Evolutionary conservation across 2,113 vertebrate genomes (phyloP).

Genomic region (Pica pica): DNA sequence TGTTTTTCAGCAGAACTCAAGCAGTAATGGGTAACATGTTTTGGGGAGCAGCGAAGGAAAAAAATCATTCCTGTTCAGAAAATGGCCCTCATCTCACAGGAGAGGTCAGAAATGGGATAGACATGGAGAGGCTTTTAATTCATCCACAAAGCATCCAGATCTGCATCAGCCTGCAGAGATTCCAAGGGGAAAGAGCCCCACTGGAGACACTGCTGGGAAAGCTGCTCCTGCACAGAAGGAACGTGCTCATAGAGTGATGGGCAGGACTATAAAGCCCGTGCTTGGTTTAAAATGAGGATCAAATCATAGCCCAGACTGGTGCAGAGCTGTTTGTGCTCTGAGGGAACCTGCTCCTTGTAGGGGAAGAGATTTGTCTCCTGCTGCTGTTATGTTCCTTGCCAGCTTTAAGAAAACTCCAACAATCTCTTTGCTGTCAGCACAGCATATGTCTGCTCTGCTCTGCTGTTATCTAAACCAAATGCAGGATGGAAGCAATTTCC

Average conservation of each 20-base stretch:
- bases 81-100: not conserved
- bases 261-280: not conserved
- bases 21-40: not conserved
- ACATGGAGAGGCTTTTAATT: not conserved
- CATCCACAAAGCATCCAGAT: not conserved
- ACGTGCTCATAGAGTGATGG: not conserved
- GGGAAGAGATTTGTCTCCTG: not conserved
- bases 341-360: not conserved
- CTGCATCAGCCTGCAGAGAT: not conserved
- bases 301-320: not conserved
- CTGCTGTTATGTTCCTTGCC: not conserved
- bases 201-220: not conserved
- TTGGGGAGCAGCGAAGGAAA: not conserved
- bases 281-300: not conserved
- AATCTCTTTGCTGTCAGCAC: conserved; percentile 30
- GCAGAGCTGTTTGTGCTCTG: not conserved
- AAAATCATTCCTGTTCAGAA: not conserved
- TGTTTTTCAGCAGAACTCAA: not conserved
- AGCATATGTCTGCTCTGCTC: conserved; percentile 37
- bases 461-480: conserved; percentile 39
- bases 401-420: conserved; percentile 1
- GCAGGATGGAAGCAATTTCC: conserved; percentile 39
- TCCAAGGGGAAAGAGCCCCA: not conserved
- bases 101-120: not conserved
- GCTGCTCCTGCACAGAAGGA: not conserved